A percentile compares a stretch with the other conserved stretches of the same genome.
phyloP scores from a whole-genome alignment of 1,140 invertebrate species.

The Microplitis mediator region DNA sequence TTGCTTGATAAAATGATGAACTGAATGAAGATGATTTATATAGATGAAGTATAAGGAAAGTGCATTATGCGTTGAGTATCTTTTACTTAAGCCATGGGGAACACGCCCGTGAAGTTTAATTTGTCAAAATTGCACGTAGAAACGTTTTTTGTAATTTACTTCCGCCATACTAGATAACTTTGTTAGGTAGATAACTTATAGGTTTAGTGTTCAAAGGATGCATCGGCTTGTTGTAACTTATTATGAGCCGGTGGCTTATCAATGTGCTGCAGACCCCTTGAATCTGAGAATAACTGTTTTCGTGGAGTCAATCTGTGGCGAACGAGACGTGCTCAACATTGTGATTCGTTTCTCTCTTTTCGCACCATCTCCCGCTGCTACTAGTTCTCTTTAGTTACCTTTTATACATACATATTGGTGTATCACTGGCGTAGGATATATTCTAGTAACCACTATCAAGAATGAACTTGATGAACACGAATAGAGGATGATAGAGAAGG shows the following conservation, averaged over 20 bases:
- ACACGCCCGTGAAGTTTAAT: not conserved
- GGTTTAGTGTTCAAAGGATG: constrained; percentile 20
- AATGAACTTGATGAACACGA: not conserved
- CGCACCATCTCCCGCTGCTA: not conserved
- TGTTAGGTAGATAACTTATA: constrained; percentile 24
- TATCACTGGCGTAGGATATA: not conserved
- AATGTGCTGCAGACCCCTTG: constrained; percentile 21
- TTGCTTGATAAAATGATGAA: no score
- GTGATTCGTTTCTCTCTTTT: constrained; percentile 5
- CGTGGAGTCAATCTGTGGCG: constrained; percentile 18
- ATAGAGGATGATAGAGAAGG: not conserved
- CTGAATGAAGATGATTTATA: no score
- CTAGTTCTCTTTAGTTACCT: not conserved
- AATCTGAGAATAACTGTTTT: constrained; percentile 27
- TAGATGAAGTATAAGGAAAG: no score
- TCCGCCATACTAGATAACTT: not conserved
- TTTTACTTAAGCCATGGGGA: not conserved
- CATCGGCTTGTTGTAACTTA: constrained; percentile 20
- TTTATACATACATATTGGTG: not conserved
- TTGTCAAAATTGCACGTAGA: not conserved
- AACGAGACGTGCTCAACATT: constrained; percentile 22
- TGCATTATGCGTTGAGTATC: no score
- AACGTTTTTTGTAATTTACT: not conserved
- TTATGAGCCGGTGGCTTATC: constrained; percentile 23
- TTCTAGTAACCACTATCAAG: no score